These are phyloP conservation scores for Hypercompe scribonia DNA, from an alignment of 2,888 invertebrate species.

Conservation along the genomic window DNA sequence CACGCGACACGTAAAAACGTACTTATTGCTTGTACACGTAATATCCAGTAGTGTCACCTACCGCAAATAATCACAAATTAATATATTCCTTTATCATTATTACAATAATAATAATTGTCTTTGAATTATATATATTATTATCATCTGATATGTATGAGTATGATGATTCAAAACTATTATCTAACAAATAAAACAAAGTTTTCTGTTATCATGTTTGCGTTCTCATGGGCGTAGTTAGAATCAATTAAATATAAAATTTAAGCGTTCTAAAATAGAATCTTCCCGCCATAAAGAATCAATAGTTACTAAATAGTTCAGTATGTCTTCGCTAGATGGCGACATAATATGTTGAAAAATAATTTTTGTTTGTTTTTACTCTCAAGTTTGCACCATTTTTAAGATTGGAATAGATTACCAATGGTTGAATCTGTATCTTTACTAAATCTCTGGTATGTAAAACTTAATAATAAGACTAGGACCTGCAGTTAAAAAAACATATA, in stretches of 20 bases:
- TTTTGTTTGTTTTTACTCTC: too few species aligned
- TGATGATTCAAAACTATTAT: conserved; percentile 40
- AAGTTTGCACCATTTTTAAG: too few species aligned
- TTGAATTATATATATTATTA: conserved; percentile 71
- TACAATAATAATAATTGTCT: conserved; percentile 62
- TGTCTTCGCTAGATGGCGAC: not conserved
- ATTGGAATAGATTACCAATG: too few species aligned
- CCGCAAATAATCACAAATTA: conserved; percentile 82
- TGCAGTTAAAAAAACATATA: too few species aligned
- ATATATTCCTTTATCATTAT: conserved; percentile 61
- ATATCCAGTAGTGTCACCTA: conserved; percentile 71
- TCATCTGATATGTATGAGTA: conserved; percentile 72
- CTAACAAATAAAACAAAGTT: conserved; percentile 34
- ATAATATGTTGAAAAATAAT: not conserved
- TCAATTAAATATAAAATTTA: not conserved
- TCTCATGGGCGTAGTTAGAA: conserved; percentile 24
- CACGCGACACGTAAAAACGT: conserved; percentile 81
- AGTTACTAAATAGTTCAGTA: not conserved
- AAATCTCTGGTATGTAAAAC: too few species aligned
- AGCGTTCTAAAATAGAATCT: not conserved
- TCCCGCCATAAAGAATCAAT: not conserved
- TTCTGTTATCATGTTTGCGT: not conserved
- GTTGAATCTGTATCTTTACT: too few species aligned
- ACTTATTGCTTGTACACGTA: conserved; percentile 87
- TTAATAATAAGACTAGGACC: too few species aligned